phyloP scores from a whole-genome alignment of 2,797 vertebrate genomes.

The Perodicticus potto region DNA sequence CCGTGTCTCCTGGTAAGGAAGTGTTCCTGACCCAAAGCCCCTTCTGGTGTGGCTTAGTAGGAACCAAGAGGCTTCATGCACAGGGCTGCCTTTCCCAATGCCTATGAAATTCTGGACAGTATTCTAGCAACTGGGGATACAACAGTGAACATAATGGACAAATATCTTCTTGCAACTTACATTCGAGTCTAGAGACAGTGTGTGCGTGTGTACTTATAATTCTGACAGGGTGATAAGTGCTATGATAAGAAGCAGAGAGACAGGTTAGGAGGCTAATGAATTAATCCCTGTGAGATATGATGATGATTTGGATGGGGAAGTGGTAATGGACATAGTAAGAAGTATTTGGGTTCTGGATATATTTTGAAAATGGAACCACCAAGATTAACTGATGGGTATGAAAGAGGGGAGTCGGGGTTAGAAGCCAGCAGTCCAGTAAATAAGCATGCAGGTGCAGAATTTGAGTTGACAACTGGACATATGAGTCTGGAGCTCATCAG shows the following conservation, averaged over 20 bases:
- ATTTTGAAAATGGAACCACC: neutral
- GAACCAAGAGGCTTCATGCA: neutral
- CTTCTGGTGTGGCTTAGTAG: neutral
- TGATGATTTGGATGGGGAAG: neutral
- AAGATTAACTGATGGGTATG: neutral
- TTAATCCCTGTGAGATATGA: neutral
- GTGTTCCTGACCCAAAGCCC: neutral
- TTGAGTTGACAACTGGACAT: neutral
- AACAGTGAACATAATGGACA: neutral
- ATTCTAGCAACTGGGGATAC: neutral
- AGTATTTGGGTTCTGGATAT: neutral
- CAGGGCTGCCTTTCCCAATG: neutral
- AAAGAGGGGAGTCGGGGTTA: neutral
- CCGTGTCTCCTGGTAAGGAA: neutral
- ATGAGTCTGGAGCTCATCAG: neutral
- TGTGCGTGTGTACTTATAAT: neutral
- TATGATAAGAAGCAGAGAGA: neutral
- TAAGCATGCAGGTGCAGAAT: neutral
- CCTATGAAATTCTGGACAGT: neutral
- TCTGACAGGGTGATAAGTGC: neutral
- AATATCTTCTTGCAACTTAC: neutral
- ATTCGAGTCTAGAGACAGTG: neutral
- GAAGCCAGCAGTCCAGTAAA: neutral
- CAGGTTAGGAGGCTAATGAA: neutral
- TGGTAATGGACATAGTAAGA: neutral